Conservation (phyloP, 2,797 vertebrate genomes). For the Saxicola maurus region DNA sequence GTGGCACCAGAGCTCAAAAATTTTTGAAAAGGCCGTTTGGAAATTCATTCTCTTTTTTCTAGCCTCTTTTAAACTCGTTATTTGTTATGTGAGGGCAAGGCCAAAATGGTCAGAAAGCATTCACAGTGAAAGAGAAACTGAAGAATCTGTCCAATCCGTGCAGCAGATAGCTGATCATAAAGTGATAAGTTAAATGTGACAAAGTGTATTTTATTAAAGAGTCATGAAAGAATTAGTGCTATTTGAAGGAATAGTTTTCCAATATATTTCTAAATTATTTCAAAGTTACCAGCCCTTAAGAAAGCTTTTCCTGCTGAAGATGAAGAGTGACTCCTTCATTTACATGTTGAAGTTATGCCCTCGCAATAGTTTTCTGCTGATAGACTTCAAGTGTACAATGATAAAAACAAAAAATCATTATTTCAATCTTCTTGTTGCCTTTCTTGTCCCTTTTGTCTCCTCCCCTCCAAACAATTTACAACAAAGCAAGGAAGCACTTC, state of each 20-base stretch:
- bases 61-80: fast-evolving
- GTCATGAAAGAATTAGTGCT: background rate
- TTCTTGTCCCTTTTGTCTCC: background rate
- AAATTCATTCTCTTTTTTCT: fast-evolving
- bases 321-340: background rate
- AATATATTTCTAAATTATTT: background rate
- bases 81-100: background rate
- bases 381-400: background rate
- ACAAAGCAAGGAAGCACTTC: background rate
- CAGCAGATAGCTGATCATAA: background rate
- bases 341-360: background rate
- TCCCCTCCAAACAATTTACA: background rate
- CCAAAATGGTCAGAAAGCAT: background rate
- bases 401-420: background rate
- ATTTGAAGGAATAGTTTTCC: background rate
- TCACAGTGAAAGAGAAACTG: background rate
- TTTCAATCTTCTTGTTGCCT: background rate
- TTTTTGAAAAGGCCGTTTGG: fast-evolving
- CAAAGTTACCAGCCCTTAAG: background rate
- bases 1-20: background rate
- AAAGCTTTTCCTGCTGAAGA: background rate
- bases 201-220: background rate
- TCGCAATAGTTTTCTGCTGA: background rate
- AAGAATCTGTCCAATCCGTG: fast-evolving
- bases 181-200: background rate